These are phyloP conservation scores for Periophthalmus modestus DNA, from an alignment of 2,113 vertebrate genomes.

Conservation along the genomic window DNA sequence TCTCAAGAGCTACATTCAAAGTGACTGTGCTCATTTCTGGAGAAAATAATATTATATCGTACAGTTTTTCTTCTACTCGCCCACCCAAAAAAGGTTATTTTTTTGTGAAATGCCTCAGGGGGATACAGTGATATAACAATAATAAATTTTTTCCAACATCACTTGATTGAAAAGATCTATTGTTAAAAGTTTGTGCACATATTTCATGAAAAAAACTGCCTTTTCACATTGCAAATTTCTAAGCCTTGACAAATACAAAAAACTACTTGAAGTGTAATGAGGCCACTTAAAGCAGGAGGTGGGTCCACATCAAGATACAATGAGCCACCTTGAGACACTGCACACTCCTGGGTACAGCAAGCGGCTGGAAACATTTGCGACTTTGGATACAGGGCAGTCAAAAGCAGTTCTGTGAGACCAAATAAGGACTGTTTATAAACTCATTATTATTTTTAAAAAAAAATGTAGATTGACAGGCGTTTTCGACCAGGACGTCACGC, in stretches of 20 bases:
- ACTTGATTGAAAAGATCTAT: neutral
- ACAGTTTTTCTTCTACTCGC: neutral
- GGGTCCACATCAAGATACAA: slow-evolving; percentile 37
- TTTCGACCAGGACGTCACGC: slow-evolving; percentile 30
- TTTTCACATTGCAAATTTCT: slow-evolving; percentile 16
- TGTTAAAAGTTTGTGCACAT: slow-evolving; percentile 13
- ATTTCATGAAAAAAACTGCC: slow-evolving; percentile 20
- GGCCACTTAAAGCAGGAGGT: slow-evolving; percentile 51
- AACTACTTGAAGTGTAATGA: slow-evolving; percentile 41
- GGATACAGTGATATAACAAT: no score
- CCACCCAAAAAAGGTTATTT: no score
- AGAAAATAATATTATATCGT: neutral
- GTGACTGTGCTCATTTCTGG: neutral
- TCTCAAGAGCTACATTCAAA: slow-evolving; percentile 5
- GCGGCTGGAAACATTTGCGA: slow-evolving; percentile 61
- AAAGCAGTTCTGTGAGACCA: slow-evolving; percentile 61
- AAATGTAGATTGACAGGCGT: slow-evolving; percentile 47
- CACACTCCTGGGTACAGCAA: slow-evolving; percentile 32
- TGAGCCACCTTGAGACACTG: slow-evolving; percentile 36
- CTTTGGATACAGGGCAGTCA: slow-evolving; percentile 48
- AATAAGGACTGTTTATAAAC: slow-evolving; percentile 62
- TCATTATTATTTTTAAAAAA: slow-evolving; percentile 32
- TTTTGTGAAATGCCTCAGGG: no score
- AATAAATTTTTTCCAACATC: no score
- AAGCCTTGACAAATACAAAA: slow-evolving; percentile 44